phyloP scores from a whole-genome alignment of 2,113 vertebrate genomes.

The Gallinago media region DNA sequence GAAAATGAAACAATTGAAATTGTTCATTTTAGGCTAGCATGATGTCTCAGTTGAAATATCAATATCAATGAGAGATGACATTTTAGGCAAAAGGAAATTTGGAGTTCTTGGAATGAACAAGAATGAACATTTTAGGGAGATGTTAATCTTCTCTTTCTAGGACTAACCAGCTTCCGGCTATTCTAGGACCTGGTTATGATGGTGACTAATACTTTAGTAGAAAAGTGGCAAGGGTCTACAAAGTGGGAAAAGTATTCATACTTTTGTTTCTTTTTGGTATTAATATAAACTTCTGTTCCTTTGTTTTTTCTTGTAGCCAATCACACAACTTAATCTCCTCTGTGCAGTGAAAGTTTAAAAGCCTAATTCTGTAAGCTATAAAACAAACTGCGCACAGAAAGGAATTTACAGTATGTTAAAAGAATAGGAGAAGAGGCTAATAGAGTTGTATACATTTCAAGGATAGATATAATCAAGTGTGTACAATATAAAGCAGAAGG shows the following conservation, averaged over 20 bases:
- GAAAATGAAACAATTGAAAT: slow-evolving; percentile 55
- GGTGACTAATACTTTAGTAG: not conserved
- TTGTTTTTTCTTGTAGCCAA: slow-evolving; percentile 21
- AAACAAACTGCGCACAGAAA: slow-evolving; percentile 70
- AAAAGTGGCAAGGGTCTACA: not conserved
- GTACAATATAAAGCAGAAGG: slow-evolving; percentile 85
- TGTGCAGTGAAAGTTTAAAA: slow-evolving; percentile 67
- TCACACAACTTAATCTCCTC: not conserved
- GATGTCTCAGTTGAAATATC: not conserved
- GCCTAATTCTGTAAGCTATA: slow-evolving; percentile 52
- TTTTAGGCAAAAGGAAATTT: not conserved
- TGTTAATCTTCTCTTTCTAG: not conserved
- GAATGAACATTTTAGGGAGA: not conserved
- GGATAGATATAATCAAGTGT: slow-evolving; percentile 83
- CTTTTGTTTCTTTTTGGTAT: not conserved
- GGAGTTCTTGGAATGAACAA: not conserved
- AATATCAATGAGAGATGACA: not conserved
- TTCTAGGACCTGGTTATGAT: not conserved
- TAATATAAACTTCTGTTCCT: not conserved
- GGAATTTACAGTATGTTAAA: slow-evolving; percentile 73
- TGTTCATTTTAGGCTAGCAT: not conserved
- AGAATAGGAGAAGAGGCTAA: slow-evolving; percentile 79
- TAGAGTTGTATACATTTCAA: slow-evolving; percentile 85
- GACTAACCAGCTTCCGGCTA: not conserved
- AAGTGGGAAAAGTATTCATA: not conserved